Percentiles rank a stretch among this genome's conserved stretches.
Conservation (phyloP, 2,888 invertebrate genomes). For the Drosophila villosipedis region DNA sequence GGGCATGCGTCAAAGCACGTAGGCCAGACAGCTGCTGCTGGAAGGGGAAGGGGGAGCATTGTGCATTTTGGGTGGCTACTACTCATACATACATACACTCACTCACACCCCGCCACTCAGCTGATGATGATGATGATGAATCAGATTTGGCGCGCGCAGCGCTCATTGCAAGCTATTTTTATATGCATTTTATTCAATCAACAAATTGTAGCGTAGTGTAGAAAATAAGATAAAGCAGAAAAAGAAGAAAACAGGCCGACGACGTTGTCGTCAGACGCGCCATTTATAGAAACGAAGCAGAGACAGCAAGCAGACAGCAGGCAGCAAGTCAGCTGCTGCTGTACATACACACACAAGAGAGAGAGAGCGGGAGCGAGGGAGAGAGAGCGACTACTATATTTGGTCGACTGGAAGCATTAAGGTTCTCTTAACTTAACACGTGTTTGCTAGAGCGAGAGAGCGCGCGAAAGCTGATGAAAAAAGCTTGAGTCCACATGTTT, state of each 20-base stretch:
- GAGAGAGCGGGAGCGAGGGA: constrained; percentile 23
- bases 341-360: constrained; percentile 36
- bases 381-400: constrained; percentile 34
- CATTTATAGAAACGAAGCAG: constrained; percentile 69
- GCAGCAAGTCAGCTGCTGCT: constrained; percentile 58
- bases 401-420: constrained; percentile 64
- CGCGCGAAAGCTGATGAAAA: constrained; percentile 49
- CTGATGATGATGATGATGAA: constrained; percentile 80
- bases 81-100: constrained; percentile 9
- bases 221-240: constrained; percentile 29
- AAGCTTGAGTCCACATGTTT: constrained; percentile 78
- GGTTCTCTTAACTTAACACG: constrained; percentile 59
- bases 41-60: background rate
- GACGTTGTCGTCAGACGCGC: constrained; percentile 51
- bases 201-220: constrained; percentile 60
- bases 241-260: constrained; percentile 44
- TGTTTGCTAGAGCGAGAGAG: constrained; percentile 51
- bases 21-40: constrained; percentile 36
- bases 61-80: constrained; percentile 42
- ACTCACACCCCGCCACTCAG: constrained; percentile 59
- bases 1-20: constrained; percentile 64
- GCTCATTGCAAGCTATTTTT: constrained; percentile 71
- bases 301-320: constrained; percentile 36
- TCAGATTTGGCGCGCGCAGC: constrained; percentile 40
- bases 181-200: constrained; percentile 81